Base-by-base conservation (phyloP, 2,888 invertebrate genomes). In the Chalcosyrphus nemorum region DNA sequence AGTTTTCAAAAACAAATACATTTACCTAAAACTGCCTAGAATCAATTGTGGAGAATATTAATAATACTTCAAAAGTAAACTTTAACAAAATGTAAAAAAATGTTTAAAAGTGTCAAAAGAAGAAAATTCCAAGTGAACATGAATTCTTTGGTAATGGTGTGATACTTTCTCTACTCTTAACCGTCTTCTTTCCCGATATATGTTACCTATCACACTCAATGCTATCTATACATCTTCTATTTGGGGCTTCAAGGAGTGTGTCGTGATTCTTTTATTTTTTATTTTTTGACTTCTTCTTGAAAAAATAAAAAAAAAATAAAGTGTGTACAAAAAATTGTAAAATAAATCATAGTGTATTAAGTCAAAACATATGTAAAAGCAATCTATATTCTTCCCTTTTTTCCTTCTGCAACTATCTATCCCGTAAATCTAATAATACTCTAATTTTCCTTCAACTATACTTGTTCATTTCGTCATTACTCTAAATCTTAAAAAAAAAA, bases 41-140 rank as follows among this genome's bases (percentile, higher is more conserved):
- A 9, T 27, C n/a, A 11, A 1, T 7, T 32, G 13, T 38, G 19
- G 27, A 6, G 17, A 5, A 38, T 13, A 19, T 17, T 32, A 61
- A 11, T 52, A 72, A 21, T 54, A n/a, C 17, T 15, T 35, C 17
- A 13, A 38, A 38, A 47, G 17, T n/a, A 70, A 65, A 66, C 56
- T 45, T 57, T 50, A 15, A 54, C 13, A 81, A 43, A 66, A 65
- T 65, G 74, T 56, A 56, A 41, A 57, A 41, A 29, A 68, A 75
- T 84, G 74, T 9, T 68, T 6, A 80, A 80, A 75, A 80, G 74
- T 80, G 84, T 75, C 57, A 84, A 80, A 74, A 75, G 80, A 80
- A 80, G 70, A 80, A 27, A 70, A 77, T 77, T 59, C 52, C 50
- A 76, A 63, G 54, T 47, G 24, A 45, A 27, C 15, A 59, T 59